Evolutionary conservation across 2,113 vertebrate species (phyloP).

Genomic region (Peucedramus taeniatus): DNA sequence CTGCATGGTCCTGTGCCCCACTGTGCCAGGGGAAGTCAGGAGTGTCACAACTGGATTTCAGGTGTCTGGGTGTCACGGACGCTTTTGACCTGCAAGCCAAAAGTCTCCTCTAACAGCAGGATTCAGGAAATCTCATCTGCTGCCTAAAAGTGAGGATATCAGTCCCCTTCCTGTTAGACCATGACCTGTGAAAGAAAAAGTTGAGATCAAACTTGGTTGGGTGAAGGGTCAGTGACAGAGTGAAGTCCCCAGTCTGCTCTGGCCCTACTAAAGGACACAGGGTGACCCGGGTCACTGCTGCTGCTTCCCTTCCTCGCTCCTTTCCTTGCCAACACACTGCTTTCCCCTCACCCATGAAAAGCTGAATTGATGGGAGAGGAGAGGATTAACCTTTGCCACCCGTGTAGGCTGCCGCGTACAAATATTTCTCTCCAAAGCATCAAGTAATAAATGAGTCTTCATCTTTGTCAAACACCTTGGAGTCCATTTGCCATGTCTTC

Average conservation of each 20-base stretch:
- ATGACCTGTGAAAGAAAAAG: background rate
- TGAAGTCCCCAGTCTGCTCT: background rate
- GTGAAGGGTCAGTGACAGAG: background rate
- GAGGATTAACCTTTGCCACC: constrained; percentile 59
- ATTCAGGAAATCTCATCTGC: background rate
- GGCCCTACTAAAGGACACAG: background rate
- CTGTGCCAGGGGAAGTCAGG: background rate
- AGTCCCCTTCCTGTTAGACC: background rate
- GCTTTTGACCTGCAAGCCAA: background rate
- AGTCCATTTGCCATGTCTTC: constrained; percentile 28
- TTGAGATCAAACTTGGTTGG: background rate
- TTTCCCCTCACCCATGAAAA: background rate
- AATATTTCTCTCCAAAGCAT: constrained; percentile 45
- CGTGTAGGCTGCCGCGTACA: background rate
- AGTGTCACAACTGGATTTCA: background rate
- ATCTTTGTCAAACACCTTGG: constrained; percentile 53
- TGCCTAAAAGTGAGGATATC: background rate
- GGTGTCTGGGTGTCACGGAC: background rate
- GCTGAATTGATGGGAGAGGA: constrained; percentile 14
- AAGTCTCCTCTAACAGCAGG: background rate
- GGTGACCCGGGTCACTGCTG: background rate
- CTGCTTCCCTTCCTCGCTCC: background rate
- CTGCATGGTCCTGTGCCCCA: background rate
- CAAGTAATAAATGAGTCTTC: constrained; percentile 49
- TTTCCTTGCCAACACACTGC: background rate